Percentiles rank a stretch among this genome's conserved stretches.
Conservation (phyloP, 2,888 invertebrate species). For the Galeopsomyia nigrocyanea region DNA sequence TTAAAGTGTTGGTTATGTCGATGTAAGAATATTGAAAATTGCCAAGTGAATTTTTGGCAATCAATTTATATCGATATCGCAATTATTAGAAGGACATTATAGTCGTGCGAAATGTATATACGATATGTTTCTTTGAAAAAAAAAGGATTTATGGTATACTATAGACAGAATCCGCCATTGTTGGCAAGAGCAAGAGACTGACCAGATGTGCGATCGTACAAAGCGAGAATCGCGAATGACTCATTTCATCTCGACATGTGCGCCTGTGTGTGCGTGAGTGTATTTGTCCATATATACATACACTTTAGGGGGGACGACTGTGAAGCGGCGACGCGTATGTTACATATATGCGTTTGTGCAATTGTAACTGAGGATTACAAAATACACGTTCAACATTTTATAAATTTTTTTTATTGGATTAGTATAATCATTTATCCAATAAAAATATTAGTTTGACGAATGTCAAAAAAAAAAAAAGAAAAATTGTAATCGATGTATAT, state of each 20-base stretch:
- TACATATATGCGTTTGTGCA: constrained; percentile 10
- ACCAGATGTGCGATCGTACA: constrained; percentile 62
- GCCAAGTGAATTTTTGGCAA: too few relatives aligned
- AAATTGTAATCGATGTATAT: too few relatives aligned
- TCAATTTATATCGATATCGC: too few relatives aligned
- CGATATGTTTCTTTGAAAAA: neutral
- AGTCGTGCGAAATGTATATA: too few relatives aligned
- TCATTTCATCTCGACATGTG: constrained; percentile 50
- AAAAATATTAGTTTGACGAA: too few relatives aligned
- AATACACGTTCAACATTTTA: neutral
- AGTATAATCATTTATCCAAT: too few relatives aligned
- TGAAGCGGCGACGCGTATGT: neutral
- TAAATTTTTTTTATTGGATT: too few relatives aligned
- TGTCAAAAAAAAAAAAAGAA: too few relatives aligned
- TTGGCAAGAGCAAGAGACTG: constrained; percentile 54
- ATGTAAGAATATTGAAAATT: too few relatives aligned
- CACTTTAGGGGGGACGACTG: neutral
- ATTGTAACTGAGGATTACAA: neutral
- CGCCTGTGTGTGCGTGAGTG: neutral
- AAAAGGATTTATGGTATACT: constrained; percentile 17
- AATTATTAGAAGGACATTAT: too few relatives aligned
- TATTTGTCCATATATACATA: neutral
- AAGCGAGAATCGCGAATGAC: constrained; percentile 60
- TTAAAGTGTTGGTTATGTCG: too few relatives aligned
- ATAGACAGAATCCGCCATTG: constrained; percentile 28